phyloP scores from a whole-genome alignment of 2,888 invertebrate species.

The Melieria crassipennis region DNA sequence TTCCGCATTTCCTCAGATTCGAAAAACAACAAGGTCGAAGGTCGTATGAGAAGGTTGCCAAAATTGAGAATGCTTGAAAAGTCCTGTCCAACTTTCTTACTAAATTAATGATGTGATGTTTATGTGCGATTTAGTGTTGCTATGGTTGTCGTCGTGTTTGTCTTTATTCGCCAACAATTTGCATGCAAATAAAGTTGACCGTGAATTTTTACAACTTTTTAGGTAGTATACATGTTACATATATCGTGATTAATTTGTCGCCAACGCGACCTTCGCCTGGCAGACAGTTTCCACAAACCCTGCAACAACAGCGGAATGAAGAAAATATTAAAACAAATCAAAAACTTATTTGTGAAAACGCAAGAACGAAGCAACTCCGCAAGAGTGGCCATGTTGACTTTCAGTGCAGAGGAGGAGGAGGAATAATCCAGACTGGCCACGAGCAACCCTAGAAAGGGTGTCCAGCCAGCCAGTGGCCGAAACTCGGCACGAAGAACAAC shows the following conservation, averaged over 20 bases:
- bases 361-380: not conserved
- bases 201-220: conserved; percentile 25
- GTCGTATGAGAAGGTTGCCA: too few relatives aligned
- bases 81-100: too few relatives aligned
- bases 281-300: not conserved
- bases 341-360: not conserved
- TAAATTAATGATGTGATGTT: too few relatives aligned
- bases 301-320: not conserved
- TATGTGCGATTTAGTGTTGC: too few relatives aligned
- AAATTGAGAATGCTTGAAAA: too few relatives aligned
- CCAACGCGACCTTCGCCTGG: conserved; percentile 38
- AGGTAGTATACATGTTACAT: conserved; percentile 37
- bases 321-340: not conserved
- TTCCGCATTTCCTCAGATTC: too few relatives aligned
- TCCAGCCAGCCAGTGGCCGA: not conserved
- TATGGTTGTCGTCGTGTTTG: too few relatives aligned
- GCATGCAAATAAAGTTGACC: conserved; percentile 27
- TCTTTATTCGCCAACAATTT: conserved; percentile 7
- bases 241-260: conserved; percentile 53
- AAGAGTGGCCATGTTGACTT: not conserved
- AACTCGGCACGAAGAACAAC: not conserved
- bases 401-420: too few relatives aligned
- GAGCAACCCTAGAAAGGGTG: conserved; percentile 1
- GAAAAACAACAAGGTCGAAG: too few relatives aligned
- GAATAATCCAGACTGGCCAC: not conserved